phyloP scores from a whole-genome alignment of 2,888 invertebrate genomes.

The Lasiommata megera region DNA sequence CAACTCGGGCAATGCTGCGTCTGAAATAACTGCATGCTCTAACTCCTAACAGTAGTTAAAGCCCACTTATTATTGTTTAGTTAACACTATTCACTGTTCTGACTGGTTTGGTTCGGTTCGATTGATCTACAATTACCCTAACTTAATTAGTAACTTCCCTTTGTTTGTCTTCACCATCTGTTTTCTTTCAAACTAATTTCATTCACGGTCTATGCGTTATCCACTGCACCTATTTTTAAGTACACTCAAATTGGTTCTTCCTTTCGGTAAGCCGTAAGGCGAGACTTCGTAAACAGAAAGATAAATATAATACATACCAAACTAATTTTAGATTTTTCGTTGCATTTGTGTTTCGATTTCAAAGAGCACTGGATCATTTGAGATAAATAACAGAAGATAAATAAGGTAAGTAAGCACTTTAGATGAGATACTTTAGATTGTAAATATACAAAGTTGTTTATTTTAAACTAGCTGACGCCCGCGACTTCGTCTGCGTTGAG shows the following conservation, averaged over 20 bases:
- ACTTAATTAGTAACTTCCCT: constrained; percentile 49
- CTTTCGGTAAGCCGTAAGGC: constrained; percentile 5
- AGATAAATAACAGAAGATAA: too few species aligned
- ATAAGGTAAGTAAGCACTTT: too few species aligned
- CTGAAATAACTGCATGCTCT: too few species aligned
- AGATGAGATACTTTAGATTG: too few species aligned
- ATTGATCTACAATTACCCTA: constrained; percentile 25
- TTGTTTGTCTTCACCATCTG: constrained; percentile 47
- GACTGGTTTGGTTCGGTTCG: constrained; percentile 13
- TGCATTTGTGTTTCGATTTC: not conserved
- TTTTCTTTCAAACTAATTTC: constrained; percentile 41
- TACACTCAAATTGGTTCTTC: constrained; percentile 18
- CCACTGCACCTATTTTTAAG: constrained; percentile 19
- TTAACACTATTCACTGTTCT: not conserved
- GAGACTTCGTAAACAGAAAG: constrained; percentile 13
- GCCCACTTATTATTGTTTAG: not conserved
- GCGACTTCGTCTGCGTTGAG: too few species aligned
- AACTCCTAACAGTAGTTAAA: not conserved
- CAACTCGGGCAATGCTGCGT: too few species aligned
- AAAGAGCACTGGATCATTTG: too few species aligned
- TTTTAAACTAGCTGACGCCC: too few species aligned
- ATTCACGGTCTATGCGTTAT: constrained; percentile 21
- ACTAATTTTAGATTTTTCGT: not conserved
- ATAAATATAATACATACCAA: too few species aligned
- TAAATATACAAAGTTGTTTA: too few species aligned